Evolutionary conservation across 1,140 invertebrate genomes (phyloP), one percentile per base, ranked within the genome.

Genomic region (Pantala flavescens): DNA sequence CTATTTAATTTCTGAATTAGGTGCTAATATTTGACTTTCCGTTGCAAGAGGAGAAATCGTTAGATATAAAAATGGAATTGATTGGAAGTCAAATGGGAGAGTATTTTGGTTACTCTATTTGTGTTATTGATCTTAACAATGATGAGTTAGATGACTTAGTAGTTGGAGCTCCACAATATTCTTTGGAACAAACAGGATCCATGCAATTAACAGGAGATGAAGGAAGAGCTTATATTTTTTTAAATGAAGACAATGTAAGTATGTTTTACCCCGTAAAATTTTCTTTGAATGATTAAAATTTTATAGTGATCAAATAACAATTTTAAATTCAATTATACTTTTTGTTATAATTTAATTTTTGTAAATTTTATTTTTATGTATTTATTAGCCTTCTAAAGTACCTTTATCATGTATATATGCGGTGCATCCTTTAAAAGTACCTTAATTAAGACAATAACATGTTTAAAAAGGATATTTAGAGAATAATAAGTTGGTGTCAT

Each of bases 81-180:
- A 78, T 82, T 12, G 90, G 90, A 0, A 81, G 84, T 36, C 88
- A 93, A 80, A 81, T 88, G 24, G 92, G 92, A 0, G 87, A 91
- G 72, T 93, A 93, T 80, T 95, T 94, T 80, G 93, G 93, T 9
- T 85, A 89, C 0, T 83, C 86, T 23, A 78, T 96, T 0, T 82
- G 88, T 71, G 87, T 88, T 3, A 84, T 87, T 24, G 91, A 95
- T 81, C 79, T 94, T 0, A 90, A 92, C 79, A 85, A 83, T 7
- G 92, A 95, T 80, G 87, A 86, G 0, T 82, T 85, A 23, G 86
- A 88, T 76, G 91, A 96, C 78, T 80, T 96, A 11, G 81, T 95
- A 16, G 87, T 96, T 24, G 92, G 93, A n/a, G 91, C 93, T 0
- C 94, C 94, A 0, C 87, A 88, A 49, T 89, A 89, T 81, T 80